Conservation (phyloP, 2,797 vertebrate species). For the Rallus crepitans region DNA sequence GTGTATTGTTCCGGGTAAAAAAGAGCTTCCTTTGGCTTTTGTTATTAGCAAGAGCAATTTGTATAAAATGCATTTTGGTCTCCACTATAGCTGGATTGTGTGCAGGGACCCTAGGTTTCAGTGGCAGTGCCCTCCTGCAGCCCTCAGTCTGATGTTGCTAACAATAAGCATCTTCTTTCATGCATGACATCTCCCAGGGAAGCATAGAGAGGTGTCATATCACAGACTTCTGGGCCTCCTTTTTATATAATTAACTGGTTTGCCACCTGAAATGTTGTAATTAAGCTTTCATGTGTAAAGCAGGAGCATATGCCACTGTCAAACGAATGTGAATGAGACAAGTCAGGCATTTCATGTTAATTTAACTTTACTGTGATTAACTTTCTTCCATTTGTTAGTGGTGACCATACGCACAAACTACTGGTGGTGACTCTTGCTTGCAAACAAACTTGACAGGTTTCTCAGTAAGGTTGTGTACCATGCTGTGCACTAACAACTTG, state of each 20-base stretch:
- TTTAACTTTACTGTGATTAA: constrained; percentile 17
- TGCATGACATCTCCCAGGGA: constrained; percentile 13
- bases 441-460: background rate
- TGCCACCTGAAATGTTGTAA: constrained; percentile 65
- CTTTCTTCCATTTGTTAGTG: background rate
- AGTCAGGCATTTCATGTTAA: constrained; percentile 46
- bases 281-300: constrained; percentile 65
- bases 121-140: background rate
- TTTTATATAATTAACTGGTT: constrained; percentile 62
- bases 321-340: constrained; percentile 47
- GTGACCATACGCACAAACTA: background rate
- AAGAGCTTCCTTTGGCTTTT: constrained; percentile 8
- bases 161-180: constrained; percentile 34
- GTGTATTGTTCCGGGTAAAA: background rate
- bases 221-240: constrained; percentile 40
- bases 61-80: background rate
- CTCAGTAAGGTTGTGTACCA: background rate
- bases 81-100: background rate
- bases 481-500: rapidly evolving
- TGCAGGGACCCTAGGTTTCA: background rate
- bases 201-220: constrained; percentile 23
- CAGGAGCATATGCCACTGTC: constrained; percentile 60
- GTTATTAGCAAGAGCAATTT: background rate
- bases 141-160: background rate
- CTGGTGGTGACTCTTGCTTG: background rate